Base-by-base conservation (phyloP, 2,113 vertebrate species). In the Pygoscelis adeliae region DNA sequence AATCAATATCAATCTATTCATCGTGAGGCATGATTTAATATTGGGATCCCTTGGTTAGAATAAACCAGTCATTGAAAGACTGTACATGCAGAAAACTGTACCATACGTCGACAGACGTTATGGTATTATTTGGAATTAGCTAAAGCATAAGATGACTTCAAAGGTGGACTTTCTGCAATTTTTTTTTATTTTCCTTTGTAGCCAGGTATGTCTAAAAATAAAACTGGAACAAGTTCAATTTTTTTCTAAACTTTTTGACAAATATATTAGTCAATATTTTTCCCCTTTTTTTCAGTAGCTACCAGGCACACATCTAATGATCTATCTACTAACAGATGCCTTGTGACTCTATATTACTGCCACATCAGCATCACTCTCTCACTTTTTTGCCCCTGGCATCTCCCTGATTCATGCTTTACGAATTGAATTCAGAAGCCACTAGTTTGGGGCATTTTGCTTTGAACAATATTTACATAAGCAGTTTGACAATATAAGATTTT, bases 221-320 rank as follows among this genome's bases (percentile, higher is more conserved):
- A 93, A 90, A 69, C 55, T 71, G 40, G n/a, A 89, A 52, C 7
- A 30, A 42, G 10, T 76, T 70, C 5, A 52, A 44, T 36, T 82
- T 76, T 92, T 74, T 90, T 67, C 52, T 96, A 83, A 77, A 83
- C 30, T 87, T 83, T 94, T 87, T 93, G 74, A 97, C 93, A 97
- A 97, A 97, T 97, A 95, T 94, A 95, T 96, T 97, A 95, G 91
- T 80, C 85, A 97, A 97, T 46, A 47, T 52, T 73, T 69, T 38
- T 7, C 5, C 10, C 6, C 6, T 16, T 52, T 67, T 93, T 76
- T 74, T 79, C 44, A 34, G 62, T 97, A 96, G 97, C 96, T 98
- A 98, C 83, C 89, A 98, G 97, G 96, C 89, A 96, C 93, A 97
- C 69, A 97, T 97, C 72, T 97, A 98, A 99, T 98, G 98, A 98